Evolutionary conservation across 2,888 invertebrate species (phyloP), one percentile per base, ranked within the genome.

Genomic region (Parnassius orleans): DNA sequence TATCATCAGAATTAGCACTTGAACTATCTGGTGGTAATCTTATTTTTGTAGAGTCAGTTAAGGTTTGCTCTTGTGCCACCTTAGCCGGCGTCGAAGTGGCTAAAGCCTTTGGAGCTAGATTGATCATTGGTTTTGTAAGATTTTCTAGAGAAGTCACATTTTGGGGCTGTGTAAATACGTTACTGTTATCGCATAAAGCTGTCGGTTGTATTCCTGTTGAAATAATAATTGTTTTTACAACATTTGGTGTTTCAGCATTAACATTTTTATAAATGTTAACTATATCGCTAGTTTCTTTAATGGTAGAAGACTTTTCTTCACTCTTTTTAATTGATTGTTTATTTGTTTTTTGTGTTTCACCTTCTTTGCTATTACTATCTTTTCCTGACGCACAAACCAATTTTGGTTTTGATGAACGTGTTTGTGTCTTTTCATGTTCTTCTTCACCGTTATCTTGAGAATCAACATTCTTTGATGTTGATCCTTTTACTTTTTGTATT

Each of bases 21-120:
- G 60, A 15, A 65, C 24, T 53, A 50, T 76, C 75, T n/a, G 69
- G 56, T 53, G 63, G 48, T 54, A 57, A 65, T 33, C 33, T 33
- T 9, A 48, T 14, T 15, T 9, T 48, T 9, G 48, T 48, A 48
- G 53, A 19, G n/a, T 65, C 65, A 1, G 14, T 33, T 46, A 19
- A 42, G 48, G 33, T 11, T 47, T 53, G 3, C 46, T 62, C 67
- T 57, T 51, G 15, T 52, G 48, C 64, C 43, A 71, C 51, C 33
- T 87, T 89, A 3, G 81, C 71, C 0, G 89, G 88, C 10, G 90
- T 90, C 5, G 87, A 89, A 10, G 87, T 87, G n/a, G 87, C 87
- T 57, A 86, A 70, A 58, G 85, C 86, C 66, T 76, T 74, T 33
- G 81, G 51, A 41, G 11, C 61, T 14, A 47, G 66, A 51, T 24